Conservation (phyloP, 2,113 vertebrate genomes). For the Choloepus hoffmanni region DNA sequence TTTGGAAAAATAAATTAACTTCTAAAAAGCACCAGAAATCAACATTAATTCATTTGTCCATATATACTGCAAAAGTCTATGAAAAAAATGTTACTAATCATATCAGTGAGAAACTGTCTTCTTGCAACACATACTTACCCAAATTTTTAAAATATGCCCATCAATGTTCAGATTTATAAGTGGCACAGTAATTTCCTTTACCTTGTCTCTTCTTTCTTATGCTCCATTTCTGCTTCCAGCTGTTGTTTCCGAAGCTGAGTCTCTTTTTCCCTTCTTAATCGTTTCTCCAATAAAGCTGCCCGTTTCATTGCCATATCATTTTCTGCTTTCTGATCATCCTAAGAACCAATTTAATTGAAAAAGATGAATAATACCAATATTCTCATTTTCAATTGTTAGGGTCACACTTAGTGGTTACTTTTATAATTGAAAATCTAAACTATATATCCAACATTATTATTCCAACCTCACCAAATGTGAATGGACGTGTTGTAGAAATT, state of each 20-base stretch:
- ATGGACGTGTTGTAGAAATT: not conserved
- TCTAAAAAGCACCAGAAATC: not conserved
- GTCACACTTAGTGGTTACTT: not conserved
- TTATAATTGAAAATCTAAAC: not conserved
- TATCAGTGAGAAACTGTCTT: not conserved
- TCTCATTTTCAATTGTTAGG: not conserved
- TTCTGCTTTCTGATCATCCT: slow-evolving; percentile 97
- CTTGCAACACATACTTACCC: too few relatives aligned
- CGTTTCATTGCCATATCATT: slow-evolving; percentile 97
- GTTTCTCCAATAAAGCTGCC: slow-evolving; percentile 96
- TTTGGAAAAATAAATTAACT: not conserved
- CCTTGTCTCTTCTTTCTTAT: slow-evolving; percentile 97
- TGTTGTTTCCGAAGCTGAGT: slow-evolving; percentile 94
- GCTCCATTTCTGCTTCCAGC: slow-evolving; percentile 94
- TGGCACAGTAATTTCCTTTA: slow-evolving; percentile 74
- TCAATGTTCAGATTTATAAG: not conserved
- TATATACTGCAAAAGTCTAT: not conserved
- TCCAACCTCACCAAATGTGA: not conserved
- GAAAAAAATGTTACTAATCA: not conserved
- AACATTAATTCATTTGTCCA: not conserved
- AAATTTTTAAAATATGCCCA: not conserved
- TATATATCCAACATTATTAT: not conserved
- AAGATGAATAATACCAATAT: not conserved
- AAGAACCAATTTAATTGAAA: slow-evolving; percentile 70
- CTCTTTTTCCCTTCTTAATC: slow-evolving; percentile 95